phyloP scores from a whole-genome alignment of 2,888 invertebrate species.

The Eilema griseolum region DNA sequence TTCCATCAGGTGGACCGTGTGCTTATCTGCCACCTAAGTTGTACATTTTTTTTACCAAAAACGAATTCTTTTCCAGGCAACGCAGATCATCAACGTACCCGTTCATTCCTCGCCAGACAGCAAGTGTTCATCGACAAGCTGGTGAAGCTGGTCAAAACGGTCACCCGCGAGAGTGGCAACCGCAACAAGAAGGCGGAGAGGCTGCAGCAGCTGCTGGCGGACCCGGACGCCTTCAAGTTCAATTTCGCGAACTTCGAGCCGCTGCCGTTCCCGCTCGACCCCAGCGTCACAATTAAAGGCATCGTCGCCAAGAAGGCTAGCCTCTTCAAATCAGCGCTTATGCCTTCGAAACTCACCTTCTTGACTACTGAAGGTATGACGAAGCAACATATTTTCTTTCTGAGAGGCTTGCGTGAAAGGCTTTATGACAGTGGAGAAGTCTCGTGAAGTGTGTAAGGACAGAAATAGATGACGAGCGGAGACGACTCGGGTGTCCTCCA shows the following conservation, averaged over 20 bases:
- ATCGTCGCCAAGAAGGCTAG: constrained; percentile 96
- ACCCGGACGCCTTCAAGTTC: constrained; percentile 93
- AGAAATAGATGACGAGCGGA: no score
- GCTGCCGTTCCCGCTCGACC: constrained; percentile 97
- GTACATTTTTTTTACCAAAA: no score
- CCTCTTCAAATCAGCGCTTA: constrained; percentile 98
- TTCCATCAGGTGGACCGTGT: no score
- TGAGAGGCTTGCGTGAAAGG: no score
- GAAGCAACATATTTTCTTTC: background rate
- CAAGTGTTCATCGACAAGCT: constrained; percentile 97
- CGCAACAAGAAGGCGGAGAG: constrained; percentile 96
- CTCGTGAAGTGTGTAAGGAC: no score
- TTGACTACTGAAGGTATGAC: constrained; percentile 90
- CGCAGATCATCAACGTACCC: constrained; percentile 90
- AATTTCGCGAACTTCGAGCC: constrained; percentile 97
- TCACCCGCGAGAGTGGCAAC: constrained; percentile 96
- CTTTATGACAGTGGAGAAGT: no score
- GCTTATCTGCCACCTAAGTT: no score
- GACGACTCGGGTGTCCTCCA: no score
- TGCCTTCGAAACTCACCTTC: constrained; percentile 97
- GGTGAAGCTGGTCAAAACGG: constrained; percentile 94
- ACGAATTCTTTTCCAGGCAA: constrained; percentile 74
- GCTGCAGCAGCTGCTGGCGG: constrained; percentile 93
- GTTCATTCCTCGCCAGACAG: constrained; percentile 93
- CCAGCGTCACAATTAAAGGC: constrained; percentile 94